phyloP scores from a whole-genome alignment of 2,888 invertebrate species.

The Salpingus planirostris region DNA sequence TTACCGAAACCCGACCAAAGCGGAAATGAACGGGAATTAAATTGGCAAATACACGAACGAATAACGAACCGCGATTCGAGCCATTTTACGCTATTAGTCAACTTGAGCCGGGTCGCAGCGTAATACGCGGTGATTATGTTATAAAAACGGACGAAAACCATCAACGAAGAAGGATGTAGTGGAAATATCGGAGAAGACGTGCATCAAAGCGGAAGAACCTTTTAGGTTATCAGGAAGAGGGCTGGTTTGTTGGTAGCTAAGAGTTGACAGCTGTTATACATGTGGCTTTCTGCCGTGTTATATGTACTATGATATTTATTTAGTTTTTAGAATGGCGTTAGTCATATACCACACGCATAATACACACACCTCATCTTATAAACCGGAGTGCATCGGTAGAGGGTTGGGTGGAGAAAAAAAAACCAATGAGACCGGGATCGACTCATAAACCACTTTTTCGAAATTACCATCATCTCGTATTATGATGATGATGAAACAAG shows the following conservation, averaged over 20 bases:
- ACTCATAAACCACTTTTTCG: background rate
- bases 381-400: background rate
- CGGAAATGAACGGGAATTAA: slow-evolving; percentile 12
- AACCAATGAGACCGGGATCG: background rate
- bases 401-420: slow-evolving; percentile 1
- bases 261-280: slow-evolving; percentile 38
- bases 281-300: slow-evolving; percentile 33
- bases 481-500: too few species aligned
- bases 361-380: slow-evolving; percentile 3
- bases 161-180: slow-evolving; percentile 16
- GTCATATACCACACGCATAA: slow-evolving; percentile 11
- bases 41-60: slow-evolving; percentile 12
- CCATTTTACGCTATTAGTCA: too few species aligned
- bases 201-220: slow-evolving; percentile 29
- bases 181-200: slow-evolving; percentile 21
- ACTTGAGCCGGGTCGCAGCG: too few species aligned
- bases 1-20: slow-evolving; percentile 10
- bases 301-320: slow-evolving; percentile 32
- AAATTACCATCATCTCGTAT: too few species aligned
- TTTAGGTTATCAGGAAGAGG: slow-evolving; percentile 36
- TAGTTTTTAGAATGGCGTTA: slow-evolving; percentile 24
- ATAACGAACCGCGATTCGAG: too few species aligned
- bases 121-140: too few species aligned
- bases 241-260: slow-evolving; percentile 29
- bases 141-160: too few species aligned